Percentiles rank a stretch among this genome's conserved stretches.
Evolutionary conservation across 30 jellyfish, hydroid and myxozoan species (phyloP).

Genomic region (Aurelia coerulea): DNA sequence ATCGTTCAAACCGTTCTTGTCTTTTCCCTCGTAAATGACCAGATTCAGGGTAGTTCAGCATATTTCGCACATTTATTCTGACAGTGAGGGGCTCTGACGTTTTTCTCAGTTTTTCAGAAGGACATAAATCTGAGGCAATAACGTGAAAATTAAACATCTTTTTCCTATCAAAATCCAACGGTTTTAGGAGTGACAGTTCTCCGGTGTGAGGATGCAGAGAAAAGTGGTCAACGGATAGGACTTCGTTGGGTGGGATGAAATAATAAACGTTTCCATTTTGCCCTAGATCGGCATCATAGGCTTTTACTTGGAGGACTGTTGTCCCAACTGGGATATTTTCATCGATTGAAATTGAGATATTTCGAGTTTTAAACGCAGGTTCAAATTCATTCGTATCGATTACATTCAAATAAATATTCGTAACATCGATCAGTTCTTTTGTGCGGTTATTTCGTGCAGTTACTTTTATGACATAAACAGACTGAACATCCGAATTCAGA

Average conservation of each 20-base stretch:
- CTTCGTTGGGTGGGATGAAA: slow-evolving; percentile 54
- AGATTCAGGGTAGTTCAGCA: slow-evolving; percentile 6
- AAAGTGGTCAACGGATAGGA: slow-evolving; percentile 44
- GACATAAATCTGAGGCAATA: slow-evolving; percentile 69
- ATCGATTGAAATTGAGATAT: slow-evolving; percentile 24
- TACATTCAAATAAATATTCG: slow-evolving; percentile 60
- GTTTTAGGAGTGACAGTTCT: slow-evolving; percentile 56
- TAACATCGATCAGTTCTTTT: slow-evolving; percentile 60
- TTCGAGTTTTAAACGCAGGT: slow-evolving; percentile 46
- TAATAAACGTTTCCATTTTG: slow-evolving; percentile 67
- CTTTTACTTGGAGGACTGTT: slow-evolving; percentile 36
- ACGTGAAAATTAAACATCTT: slow-evolving; percentile 33
- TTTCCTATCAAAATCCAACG: slow-evolving; percentile 42
- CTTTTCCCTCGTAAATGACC: slow-evolving; percentile 53
- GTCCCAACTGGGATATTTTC: slow-evolving; percentile 63
- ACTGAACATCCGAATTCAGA: slow-evolving; percentile 37
- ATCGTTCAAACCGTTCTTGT: slow-evolving; percentile 19
- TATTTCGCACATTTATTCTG: slow-evolving; percentile 30
- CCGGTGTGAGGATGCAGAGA: slow-evolving; percentile 74
- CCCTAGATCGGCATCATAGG: slow-evolving; percentile 74
- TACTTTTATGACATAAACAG: slow-evolving; percentile 32
- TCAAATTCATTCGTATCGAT: slow-evolving; percentile 44
- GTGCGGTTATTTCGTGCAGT: slow-evolving; percentile 59
- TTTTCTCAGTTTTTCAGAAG: slow-evolving; percentile 14
- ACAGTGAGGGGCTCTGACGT: slow-evolving; percentile 60